Evolutionary conservation across 2,888 invertebrate species (phyloP).

Genomic region (Melipona beecheii): DNA sequence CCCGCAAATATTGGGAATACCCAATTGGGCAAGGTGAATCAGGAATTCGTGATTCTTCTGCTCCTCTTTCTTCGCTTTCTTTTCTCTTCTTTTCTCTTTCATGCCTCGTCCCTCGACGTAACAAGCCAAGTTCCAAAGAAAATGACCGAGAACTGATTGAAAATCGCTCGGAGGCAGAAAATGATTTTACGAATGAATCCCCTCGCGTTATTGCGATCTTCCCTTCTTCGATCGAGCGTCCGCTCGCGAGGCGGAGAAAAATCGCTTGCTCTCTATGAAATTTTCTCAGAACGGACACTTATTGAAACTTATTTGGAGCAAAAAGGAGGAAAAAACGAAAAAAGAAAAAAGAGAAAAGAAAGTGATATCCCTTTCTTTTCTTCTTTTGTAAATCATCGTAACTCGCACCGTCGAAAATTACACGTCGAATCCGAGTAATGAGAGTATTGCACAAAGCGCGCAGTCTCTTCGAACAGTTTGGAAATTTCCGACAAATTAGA

Average conservation of each 20-base stretch:
- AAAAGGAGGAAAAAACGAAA: conserved; percentile 29
- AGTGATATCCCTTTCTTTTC: conserved; percentile 1
- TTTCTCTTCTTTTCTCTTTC: background rate
- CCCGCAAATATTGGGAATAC: background rate
- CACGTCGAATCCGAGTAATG: background rate
- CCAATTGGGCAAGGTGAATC: background rate
- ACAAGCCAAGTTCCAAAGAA: background rate
- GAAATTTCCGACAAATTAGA: too few relatives aligned
- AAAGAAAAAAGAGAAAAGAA: background rate
- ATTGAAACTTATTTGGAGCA: conserved; percentile 37
- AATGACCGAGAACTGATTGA: conserved; percentile 15
- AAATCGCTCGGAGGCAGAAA: conserved; percentile 28
- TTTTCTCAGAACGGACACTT: conserved; percentile 28
- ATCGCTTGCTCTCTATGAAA: conserved; percentile 34
- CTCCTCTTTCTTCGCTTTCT: background rate
- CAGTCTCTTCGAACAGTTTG: too few relatives aligned
- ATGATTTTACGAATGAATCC: conserved; percentile 54
- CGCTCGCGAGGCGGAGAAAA: conserved; percentile 21
- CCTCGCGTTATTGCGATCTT: conserved; percentile 29
- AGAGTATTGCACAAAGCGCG: too few relatives aligned
- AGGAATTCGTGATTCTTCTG: background rate
- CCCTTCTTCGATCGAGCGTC: conserved; percentile 10
- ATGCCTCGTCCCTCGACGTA: background rate
- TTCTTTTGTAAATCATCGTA: conserved; percentile 28
- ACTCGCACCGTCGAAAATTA: conserved; percentile 14